Base-by-base conservation (phyloP, 2,797 vertebrate genomes). In the Anas bernieri region DNA sequence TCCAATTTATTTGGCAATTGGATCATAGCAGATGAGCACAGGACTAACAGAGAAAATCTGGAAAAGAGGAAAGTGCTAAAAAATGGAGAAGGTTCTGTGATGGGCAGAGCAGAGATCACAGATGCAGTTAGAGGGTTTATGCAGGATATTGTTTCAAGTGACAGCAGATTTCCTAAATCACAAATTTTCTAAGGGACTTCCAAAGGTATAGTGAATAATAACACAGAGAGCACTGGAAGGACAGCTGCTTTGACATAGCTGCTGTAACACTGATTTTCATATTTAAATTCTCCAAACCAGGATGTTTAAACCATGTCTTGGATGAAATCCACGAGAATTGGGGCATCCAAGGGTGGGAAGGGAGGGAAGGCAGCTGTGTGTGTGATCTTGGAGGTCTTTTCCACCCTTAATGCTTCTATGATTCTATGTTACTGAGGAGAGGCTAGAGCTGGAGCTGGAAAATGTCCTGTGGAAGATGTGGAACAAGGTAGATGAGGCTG, bases 131-230 rank as follows among this genome's bases (percentile, higher is more conserved):
- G 39, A 83, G 52, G 59, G 33, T 70, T 92, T 90, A 52, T 55
- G 79, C 46, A 64, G 56, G 46, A 69, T 88, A 58, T 82, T 83
- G 74, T 88, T 88, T 83, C 59, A 88, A 52, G 62, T 67, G 83
- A 68, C 4, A 1, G 76, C 63, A 92, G 82, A 75, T 88, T 73
- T 96, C 58, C 74, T 80, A 73, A 88, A 80, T 75, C 86, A 92
- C 54, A 48, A 6, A 58, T 45, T 92, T 93, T 62, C 61, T 56
- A 63, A 73, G 17, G 85, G 31, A 62, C 30, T 58, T 35, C 39
- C 2, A 9, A 82, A 79, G 25, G 14, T 88, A 76, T 58, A 28
- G n/a, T 45, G 72, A 94, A 81, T 79, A 63, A 62, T 89, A 68
- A 89, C 14, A 33, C 30, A 15, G 26, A 69, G 83, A 82, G 43